Evolutionary conservation across 2,113 vertebrate genomes (phyloP).

Genomic region (Diglossa brunneiventris): DNA sequence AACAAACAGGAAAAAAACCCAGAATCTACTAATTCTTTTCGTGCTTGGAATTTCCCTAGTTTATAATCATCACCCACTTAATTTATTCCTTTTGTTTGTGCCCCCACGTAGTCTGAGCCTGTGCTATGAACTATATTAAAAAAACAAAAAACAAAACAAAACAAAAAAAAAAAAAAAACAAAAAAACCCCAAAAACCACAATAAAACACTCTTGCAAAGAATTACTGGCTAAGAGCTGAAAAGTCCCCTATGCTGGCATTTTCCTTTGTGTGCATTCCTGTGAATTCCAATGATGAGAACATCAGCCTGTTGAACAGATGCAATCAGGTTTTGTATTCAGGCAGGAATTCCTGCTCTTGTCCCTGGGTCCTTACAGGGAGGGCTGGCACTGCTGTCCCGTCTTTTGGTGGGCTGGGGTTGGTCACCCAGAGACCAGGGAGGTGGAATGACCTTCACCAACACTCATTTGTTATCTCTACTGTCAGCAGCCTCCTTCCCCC

Average conservation of each 20-base stretch:
- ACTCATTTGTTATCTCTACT: too few species aligned
- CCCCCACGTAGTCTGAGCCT: background rate
- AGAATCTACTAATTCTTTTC: background rate
- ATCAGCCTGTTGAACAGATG: background rate
- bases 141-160: too few species aligned
- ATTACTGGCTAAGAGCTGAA: background rate
- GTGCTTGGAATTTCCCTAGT: background rate
- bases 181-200: too few species aligned
- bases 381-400: background rate
- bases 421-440: too few species aligned
- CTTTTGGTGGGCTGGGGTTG: too few species aligned
- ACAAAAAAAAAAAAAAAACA: too few species aligned
- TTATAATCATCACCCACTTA: background rate
- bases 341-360: background rate
- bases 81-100: background rate
- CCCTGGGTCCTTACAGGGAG: background rate
- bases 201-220: background rate
- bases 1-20: fast-evolving
- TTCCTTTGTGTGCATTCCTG: background rate
- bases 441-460: too few species aligned
- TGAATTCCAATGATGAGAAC: background rate
- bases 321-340: background rate
- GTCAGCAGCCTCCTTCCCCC: too few species aligned
- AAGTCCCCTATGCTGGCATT: background rate
- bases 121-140: background rate